Base-by-base conservation (phyloP, 1,140 invertebrate species). In the Drosophila teissieri region DNA sequence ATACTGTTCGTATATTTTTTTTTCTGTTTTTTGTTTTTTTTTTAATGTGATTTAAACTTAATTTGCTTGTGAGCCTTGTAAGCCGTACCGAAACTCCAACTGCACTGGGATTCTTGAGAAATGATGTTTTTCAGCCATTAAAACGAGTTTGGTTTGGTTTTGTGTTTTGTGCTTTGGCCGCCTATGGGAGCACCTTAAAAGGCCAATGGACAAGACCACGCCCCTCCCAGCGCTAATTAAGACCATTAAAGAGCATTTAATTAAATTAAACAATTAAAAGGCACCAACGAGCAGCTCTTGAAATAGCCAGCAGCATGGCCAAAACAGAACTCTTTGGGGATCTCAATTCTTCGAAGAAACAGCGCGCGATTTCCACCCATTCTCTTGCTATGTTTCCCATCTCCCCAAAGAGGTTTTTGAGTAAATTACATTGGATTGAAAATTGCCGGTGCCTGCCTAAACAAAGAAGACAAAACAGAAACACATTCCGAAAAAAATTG, bases 211-310 rank as follows among this genome's bases (percentile, higher is more conserved):
- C 68, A 40, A n/a, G 24, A 40, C 68, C 68, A 72, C 68, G 37
- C 57, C 57, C 31, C 57, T 48, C 14, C 34, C 46, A 46, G 19
- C 58, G 45, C 85, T 90, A 89, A 89, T 85, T 84, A 90, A 84
- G 77, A 74, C 69, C 68, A 89, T 89, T 88, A 88, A 72, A 80
- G 69, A 67, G 84, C 73, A 89, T 90, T 89, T 89, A 89, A 89
- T 89, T 84, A 89, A 90, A 90, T 90, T 90, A 90, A 88, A 90
- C 85, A 90, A 89, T 89, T 89, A 90, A 89, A 86, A 77, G 49
- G 34, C 54, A 63, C 49, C 42, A 39, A 17, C 15, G n/a, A 36
- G 42, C 39, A 48, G 12, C 49, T 44, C 73, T 63, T 63, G 15
- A 68, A 70, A 70, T 57, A 72, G 65, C 27, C 65, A 49, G 69